These are phyloP conservation scores for Uropsilus gracilis DNA, from an alignment of 2,113 vertebrate species.

Conservation along the genomic window DNA sequence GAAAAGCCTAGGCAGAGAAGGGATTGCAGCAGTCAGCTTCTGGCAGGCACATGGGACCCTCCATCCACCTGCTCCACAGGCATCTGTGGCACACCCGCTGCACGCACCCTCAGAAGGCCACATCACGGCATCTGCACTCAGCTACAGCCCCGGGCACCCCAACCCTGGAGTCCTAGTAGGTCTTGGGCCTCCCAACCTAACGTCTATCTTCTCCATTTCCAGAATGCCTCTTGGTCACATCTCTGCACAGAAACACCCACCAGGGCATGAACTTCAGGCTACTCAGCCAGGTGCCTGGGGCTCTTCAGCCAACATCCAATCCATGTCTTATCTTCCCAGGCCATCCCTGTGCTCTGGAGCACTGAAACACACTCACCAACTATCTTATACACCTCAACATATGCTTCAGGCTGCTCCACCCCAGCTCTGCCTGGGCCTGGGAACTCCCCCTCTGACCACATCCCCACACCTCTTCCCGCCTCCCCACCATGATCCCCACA, in stretches of 20 bases:
- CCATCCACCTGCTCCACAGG: not conserved
- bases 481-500: not conserved
- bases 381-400: fast-evolving
- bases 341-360: not conserved
- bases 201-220: not conserved
- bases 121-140: not conserved
- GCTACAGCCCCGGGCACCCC: not conserved
- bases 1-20: not conserved
- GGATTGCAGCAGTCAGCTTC: not conserved
- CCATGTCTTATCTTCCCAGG: not conserved
- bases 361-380: not conserved
- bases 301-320: not conserved
- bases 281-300: not conserved
- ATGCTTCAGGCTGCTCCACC: not conserved
- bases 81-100: not conserved
- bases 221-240: not conserved
- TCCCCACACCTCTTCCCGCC: not conserved
- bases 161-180: not conserved
- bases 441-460: not conserved
- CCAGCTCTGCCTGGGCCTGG: not conserved
- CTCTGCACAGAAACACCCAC: not conserved
- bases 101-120: not conserved
- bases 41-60: fast-evolving
- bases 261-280: not conserved
- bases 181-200: not conserved